Conservation (phyloP, 2,113 vertebrate species). For the Lipotes vexillifer region DNA sequence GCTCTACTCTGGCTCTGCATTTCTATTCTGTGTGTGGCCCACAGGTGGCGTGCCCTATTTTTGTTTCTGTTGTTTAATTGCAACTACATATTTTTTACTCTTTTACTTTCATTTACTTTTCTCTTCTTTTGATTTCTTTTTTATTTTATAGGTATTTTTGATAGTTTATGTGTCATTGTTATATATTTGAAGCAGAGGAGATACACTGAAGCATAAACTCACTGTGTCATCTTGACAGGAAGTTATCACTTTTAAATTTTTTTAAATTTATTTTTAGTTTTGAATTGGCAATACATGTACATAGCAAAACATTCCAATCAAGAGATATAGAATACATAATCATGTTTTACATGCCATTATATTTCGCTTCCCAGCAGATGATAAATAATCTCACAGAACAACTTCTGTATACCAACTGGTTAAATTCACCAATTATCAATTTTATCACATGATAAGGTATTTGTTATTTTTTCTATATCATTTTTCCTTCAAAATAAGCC, state of each 20-base stretch:
- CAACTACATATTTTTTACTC: background rate
- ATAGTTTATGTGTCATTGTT: background rate
- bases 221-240: background rate
- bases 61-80: background rate
- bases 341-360: background rate
- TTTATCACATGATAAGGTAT: background rate
- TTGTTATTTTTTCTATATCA: background rate
- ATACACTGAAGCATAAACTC: background rate
- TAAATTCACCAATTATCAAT: background rate
- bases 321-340: background rate
- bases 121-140: background rate
- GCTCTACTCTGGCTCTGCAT: rapidly evolving
- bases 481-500: background rate
- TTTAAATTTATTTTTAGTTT: background rate
- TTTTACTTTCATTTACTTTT: background rate
- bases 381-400: background rate
- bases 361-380: background rate
- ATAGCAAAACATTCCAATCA: background rate
- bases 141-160: background rate
- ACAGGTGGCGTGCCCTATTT: background rate
- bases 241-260: background rate
- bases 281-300: background rate
- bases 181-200: background rate
- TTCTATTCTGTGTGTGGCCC: background rate
- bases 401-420: background rate